A percentile compares a stretch with the other conserved stretches of the same genome.
These are phyloP conservation scores for Diuraphis noxia DNA, from an alignment of 1,140 invertebrate genomes.

Conservation along the genomic window DNA sequence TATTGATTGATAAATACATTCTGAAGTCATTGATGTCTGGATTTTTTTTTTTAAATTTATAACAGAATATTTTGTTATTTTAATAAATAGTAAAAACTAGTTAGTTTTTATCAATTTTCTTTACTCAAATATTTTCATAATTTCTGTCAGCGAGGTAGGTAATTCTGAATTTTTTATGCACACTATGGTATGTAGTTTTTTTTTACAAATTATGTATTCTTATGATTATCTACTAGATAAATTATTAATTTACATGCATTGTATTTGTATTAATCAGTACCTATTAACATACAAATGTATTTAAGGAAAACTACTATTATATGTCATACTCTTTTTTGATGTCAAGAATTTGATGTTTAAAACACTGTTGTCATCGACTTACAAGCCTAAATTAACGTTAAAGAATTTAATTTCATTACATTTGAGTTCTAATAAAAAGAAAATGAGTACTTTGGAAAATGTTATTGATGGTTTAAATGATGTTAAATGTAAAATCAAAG, in stretches of 20 bases:
- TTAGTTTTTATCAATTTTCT: neutral
- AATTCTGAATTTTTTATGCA: neutral
- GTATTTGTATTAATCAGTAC: neutral
- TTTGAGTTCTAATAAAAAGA: neutral
- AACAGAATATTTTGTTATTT: neutral
- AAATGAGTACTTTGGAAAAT: constrained; percentile 40
- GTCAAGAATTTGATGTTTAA: neutral
- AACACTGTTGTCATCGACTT: neutral
- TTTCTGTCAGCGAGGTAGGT: neutral
- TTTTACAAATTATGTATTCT: neutral
- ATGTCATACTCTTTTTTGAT: neutral
- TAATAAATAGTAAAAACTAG: neutral
- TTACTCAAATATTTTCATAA: too few species aligned
- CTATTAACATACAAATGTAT: neutral
- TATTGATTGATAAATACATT: neutral
- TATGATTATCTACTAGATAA: neutral
- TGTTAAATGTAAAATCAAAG: constrained; percentile 3
- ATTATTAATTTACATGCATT: neutral
- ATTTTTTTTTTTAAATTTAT: neutral
- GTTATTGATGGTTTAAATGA: constrained; percentile 38
- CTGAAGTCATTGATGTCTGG: neutral
- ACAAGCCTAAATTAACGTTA: neutral
- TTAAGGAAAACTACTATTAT: neutral
- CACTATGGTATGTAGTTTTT: too few species aligned
- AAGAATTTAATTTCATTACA: neutral